These are phyloP conservation scores for Hypotaenidia philippensis DNA, from an alignment of 2,797 vertebrate species.

Conservation along the genomic window DNA sequence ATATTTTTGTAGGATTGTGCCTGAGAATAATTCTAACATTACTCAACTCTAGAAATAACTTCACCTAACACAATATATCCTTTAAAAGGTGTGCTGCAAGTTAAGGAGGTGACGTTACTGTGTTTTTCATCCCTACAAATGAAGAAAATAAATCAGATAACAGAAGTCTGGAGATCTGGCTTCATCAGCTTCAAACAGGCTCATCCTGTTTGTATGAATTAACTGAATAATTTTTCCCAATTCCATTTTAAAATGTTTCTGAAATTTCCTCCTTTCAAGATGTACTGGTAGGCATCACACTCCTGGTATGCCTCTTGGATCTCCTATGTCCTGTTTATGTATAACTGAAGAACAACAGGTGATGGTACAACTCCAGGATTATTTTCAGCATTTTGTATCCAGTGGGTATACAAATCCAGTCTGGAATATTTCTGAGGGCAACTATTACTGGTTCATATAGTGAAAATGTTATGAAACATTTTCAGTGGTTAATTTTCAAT, in stretches of 20 bases:
- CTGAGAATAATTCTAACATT: background rate
- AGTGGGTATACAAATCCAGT: background rate
- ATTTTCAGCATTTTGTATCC: background rate
- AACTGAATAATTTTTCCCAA: background rate
- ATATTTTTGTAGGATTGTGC: background rate
- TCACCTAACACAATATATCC: background rate
- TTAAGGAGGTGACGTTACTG: background rate
- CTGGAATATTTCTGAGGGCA: background rate
- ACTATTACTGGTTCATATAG: background rate
- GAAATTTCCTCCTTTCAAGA: background rate
- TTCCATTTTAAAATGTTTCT: background rate
- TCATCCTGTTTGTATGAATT: background rate
- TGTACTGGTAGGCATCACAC: no score
- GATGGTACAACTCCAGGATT: background rate
- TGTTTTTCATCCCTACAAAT: background rate
- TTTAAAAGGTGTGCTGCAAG: background rate
- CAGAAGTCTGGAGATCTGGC: background rate
- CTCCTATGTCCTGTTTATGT: background rate
- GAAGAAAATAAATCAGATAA: background rate
- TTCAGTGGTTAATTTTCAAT: background rate
- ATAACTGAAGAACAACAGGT: background rate
- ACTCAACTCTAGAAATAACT: background rate
- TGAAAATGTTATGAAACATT: accelerated
- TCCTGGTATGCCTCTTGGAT: background rate
- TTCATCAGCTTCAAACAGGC: background rate